Conservation (phyloP, 2,113 vertebrate species). For the Chroicocephalus ridibundus region DNA sequence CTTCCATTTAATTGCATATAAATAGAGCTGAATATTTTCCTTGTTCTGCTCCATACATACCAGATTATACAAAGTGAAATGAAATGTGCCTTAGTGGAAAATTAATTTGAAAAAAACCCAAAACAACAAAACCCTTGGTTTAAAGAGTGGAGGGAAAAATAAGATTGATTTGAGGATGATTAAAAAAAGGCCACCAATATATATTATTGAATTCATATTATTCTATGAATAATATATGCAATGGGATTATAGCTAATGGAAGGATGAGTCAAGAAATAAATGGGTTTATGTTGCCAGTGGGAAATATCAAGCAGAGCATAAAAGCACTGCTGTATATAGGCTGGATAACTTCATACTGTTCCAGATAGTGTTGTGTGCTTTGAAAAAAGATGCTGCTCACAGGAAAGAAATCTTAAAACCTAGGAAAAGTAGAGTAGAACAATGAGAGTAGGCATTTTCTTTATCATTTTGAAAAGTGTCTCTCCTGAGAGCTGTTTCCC, state of each 20-base stretch:
- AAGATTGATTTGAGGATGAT: background rate
- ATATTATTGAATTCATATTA: background rate
- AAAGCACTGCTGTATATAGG: background rate
- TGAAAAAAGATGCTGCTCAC: background rate
- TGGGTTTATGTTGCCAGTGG: conserved; percentile 28
- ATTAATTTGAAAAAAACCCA: conserved; percentile 9
- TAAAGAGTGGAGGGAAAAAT: background rate
- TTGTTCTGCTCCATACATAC: background rate
- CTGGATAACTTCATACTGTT: background rate
- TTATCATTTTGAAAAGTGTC: background rate
- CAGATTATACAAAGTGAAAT: background rate
- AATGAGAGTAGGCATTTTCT: background rate
- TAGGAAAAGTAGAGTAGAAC: background rate
- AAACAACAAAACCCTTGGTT: background rate
- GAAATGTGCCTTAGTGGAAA: background rate
- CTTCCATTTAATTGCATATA: conserved; percentile 17
- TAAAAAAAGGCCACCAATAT: background rate
- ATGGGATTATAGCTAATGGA: conserved; percentile 23
- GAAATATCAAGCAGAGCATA: conserved; percentile 13
- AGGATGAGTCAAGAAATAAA: conserved; percentile 48
- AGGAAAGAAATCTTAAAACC: background rate
- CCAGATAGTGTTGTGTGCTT: background rate
- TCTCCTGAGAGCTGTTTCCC: background rate
- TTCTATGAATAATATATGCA: conserved; percentile 56
- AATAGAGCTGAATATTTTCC: background rate